Conservation (phyloP, 2,888 invertebrate species). For the Dynastes hyllus region DNA sequence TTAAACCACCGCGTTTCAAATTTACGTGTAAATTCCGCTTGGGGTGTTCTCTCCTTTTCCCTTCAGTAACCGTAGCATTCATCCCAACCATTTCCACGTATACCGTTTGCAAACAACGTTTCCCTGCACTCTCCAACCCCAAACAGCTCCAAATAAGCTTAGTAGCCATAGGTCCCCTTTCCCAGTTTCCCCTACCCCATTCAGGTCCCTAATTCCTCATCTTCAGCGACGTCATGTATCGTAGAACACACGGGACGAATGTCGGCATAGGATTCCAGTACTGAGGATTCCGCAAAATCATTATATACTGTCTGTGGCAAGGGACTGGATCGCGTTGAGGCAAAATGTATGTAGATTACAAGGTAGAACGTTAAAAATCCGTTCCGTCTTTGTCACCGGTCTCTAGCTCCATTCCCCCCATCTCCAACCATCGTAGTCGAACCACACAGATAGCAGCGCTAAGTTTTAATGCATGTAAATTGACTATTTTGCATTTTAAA, state of each 20-base stretch:
- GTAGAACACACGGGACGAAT: neutral
- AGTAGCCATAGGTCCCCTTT: no score
- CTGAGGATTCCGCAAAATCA: neutral
- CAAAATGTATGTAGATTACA: constrained; percentile 53
- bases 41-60: neutral
- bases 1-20: constrained; percentile 1
- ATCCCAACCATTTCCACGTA: neutral
- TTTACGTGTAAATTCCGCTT: constrained; percentile 2
- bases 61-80: neutral
- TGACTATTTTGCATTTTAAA: constrained; percentile 71
- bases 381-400: constrained; percentile 28
- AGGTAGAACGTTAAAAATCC: constrained; percentile 29
- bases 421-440: constrained; percentile 9
- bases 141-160: neutral
- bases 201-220: neutral
- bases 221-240: constrained; percentile 4
- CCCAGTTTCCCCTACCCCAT: no score
- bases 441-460: constrained; percentile 10
- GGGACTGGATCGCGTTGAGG: constrained; percentile 14
- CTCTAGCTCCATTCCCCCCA: constrained; percentile 5
- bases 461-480: constrained; percentile 68
- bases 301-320: neutral
- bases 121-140: neutral
- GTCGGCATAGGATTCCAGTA: neutral
- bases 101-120: neutral